These are phyloP conservation scores for Lophotis ruficrista DNA, from an alignment of 2,113 vertebrate species.

Conservation along the genomic window DNA sequence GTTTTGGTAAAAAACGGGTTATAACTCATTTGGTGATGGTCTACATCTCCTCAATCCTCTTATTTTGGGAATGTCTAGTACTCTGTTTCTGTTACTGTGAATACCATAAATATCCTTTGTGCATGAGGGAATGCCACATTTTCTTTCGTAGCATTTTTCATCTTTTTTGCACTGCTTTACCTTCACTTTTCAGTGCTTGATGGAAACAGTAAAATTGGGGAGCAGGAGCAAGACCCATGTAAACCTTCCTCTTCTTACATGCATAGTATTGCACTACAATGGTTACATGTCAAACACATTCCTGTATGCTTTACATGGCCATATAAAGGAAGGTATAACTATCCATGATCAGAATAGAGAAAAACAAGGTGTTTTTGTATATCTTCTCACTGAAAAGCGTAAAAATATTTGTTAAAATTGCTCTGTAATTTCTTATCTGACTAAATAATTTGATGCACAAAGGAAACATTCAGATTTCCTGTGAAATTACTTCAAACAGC, in stretches of 20 bases:
- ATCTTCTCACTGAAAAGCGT: not conserved
- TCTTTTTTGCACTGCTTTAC: not conserved
- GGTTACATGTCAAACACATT: not conserved
- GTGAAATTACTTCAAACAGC: not conserved
- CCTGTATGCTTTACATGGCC: not conserved
- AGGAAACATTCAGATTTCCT: not conserved
- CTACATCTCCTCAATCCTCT: not conserved
- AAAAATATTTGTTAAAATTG: not conserved
- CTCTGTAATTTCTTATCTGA: not conserved
- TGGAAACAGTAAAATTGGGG: not conserved
- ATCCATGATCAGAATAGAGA: not conserved
- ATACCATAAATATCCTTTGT: not conserved
- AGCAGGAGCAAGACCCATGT: not conserved
- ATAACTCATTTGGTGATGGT: not conserved
- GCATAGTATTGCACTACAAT: not conserved
- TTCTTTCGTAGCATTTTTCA: not conserved
- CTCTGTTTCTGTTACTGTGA: not conserved
- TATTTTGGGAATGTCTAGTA: not conserved
- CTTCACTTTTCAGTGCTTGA: not conserved
- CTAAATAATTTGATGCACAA: not conserved
- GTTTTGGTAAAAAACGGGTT: not conserved
- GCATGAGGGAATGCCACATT: not conserved
- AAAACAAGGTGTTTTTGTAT: accelerated
- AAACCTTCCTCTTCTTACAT: not conserved
- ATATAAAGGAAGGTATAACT: not conserved